Percentiles rank a stretch among this genome's conserved stretches.
These are phyloP conservation scores for Tenualosa ilisha DNA, from an alignment of 2,797 vertebrate genomes.

Conservation along the genomic window DNA sequence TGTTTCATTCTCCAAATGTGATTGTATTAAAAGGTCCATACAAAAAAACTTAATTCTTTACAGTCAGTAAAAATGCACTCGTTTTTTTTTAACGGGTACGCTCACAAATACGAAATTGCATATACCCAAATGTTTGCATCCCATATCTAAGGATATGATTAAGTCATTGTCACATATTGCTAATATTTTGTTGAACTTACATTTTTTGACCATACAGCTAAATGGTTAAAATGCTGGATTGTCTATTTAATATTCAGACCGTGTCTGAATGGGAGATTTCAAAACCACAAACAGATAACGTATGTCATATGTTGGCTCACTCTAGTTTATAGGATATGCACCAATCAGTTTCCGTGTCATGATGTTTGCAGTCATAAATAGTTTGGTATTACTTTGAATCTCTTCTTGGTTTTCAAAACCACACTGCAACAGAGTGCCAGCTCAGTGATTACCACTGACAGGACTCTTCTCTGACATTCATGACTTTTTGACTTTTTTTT, in stretches of 20 bases:
- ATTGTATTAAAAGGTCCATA: constrained; percentile 82
- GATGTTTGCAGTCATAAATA: constrained; percentile 80
- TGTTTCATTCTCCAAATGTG: constrained; percentile 71
- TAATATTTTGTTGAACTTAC: constrained; percentile 67
- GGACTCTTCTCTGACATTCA: constrained; percentile 64
- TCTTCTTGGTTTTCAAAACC: constrained; percentile 65
- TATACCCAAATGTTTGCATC: constrained; percentile 81
- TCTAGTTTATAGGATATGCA: constrained; percentile 79
- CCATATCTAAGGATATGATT: constrained; percentile 74
- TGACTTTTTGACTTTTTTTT: constrained; percentile 28
- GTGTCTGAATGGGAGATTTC: constrained; percentile 50
- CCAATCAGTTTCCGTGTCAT: constrained; percentile 90
- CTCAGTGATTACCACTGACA: constrained; percentile 78
- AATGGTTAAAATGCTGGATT: constrained; percentile 72
- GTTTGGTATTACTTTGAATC: constrained; percentile 66
- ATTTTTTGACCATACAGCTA: constrained; percentile 63
- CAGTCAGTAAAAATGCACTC: constrained; percentile 76
- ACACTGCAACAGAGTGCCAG: constrained; percentile 81
- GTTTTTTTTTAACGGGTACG: constrained; percentile 62
- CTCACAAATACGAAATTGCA: constrained; percentile 83
- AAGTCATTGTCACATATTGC: constrained; percentile 75
- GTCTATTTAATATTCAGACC: constrained; percentile 68
- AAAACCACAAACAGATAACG: constrained; percentile 55
- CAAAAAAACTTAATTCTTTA: constrained; percentile 81
- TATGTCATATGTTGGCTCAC: constrained; percentile 53